These are phyloP conservation scores for Myocastor coypus DNA, from an alignment of 2,113 vertebrate species.

Conservation along the genomic window DNA sequence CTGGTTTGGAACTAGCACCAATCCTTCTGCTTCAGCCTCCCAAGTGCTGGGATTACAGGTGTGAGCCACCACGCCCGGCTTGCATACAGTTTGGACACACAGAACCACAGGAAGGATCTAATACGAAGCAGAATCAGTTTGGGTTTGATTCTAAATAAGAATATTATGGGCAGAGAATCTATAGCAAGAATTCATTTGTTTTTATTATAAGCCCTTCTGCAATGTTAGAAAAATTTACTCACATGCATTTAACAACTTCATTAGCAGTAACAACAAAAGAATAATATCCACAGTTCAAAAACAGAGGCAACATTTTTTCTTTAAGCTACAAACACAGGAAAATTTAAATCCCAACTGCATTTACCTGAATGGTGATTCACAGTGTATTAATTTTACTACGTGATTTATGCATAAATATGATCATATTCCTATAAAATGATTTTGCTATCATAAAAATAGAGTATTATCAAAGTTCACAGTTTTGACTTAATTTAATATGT, in stretches of 20 bases:
- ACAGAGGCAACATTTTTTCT: not conserved
- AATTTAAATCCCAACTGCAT: conserved; percentile 16
- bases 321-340: not conserved
- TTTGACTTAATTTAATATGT: conserved; percentile 7
- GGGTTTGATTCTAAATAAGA: not conserved
- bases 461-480: not conserved
- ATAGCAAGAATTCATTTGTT: not conserved
- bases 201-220: not conserved
- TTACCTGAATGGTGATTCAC: conserved; percentile 25
- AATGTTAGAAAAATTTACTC: not conserved
- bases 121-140: not conserved
- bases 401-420: not conserved
- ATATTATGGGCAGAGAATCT: not conserved
- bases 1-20: no score
- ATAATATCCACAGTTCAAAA: not conserved
- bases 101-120: not conserved
- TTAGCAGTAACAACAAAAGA: conserved; percentile 12
- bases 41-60: no score
- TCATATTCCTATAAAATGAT: not conserved
- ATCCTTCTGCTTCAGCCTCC: no score
- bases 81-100: not conserved
- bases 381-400: conserved; percentile 14
- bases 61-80: no score
- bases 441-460: not conserved
- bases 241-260: not conserved